A percentile compares a stretch with the other conserved stretches of the same genome.
Conservation (phyloP, 2,888 invertebrate species). For the Zonitis immaculata region DNA sequence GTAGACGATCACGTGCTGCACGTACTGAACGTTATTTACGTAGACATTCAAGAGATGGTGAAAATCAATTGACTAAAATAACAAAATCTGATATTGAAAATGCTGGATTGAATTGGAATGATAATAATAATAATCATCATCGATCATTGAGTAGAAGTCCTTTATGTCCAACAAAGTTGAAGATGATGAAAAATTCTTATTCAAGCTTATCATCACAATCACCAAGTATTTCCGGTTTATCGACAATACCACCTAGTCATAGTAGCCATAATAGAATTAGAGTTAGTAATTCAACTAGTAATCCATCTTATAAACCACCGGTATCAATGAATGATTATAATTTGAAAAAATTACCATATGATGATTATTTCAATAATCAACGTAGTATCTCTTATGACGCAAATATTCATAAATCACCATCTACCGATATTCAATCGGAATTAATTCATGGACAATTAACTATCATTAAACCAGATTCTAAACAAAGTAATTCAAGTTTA, state of each 20-base stretch:
- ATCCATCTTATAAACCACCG: conserved; percentile 38
- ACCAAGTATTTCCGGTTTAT: conserved; percentile 40
- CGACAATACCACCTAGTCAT: conserved; percentile 47
- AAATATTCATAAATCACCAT: conserved; percentile 41
- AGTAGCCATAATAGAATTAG: conserved; percentile 34
- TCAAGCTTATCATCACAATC: conserved; percentile 31
- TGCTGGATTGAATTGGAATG: conserved; percentile 25
- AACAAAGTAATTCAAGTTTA: conserved; percentile 37
- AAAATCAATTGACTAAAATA: conserved; percentile 48
- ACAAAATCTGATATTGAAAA: conserved; percentile 42
- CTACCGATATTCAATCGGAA: conserved; percentile 31
- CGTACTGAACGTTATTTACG: conserved; percentile 77
- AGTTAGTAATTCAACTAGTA: conserved; percentile 38
- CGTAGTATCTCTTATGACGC: conserved; percentile 45
- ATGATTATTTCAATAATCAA: conserved; percentile 29
- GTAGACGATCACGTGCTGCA: conserved; percentile 64
- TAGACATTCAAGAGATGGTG: conserved; percentile 67
- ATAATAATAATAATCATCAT: conserved; percentile 31
- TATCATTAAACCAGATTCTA: conserved; percentile 33
- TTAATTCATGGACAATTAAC: conserved; percentile 41
- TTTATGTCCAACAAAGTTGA: conserved; percentile 24
- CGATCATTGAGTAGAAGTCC: conserved; percentile 40
- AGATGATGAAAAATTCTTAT: conserved; percentile 26
- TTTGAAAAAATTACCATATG: conserved; percentile 21
- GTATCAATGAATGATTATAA: conserved; percentile 40